These are phyloP conservation scores for Calephelis perditalis DNA, from an alignment of 2,888 invertebrate genomes.

Conservation along the genomic window DNA sequence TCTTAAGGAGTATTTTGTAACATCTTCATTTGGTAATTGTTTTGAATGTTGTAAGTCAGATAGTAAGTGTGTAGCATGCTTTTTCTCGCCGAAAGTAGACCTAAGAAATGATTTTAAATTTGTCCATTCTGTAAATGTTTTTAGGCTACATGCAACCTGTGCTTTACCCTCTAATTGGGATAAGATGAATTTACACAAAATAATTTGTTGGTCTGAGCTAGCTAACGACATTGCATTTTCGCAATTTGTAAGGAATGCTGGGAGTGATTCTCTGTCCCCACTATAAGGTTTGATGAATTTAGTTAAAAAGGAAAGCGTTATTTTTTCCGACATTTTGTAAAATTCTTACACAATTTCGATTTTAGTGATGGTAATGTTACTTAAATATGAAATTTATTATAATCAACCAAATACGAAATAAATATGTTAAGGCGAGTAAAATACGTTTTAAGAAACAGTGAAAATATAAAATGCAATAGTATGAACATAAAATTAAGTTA, in stretches of 20 bases:
- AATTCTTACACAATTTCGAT: no score
- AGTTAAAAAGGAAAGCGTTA: not conserved
- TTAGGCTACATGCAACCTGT: conserved; percentile 19
- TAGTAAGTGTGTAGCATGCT: conserved; percentile 20
- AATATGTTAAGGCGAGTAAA: no score
- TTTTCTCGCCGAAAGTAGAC: not conserved
- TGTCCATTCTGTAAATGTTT: conserved; percentile 20
- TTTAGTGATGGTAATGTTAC: no score
- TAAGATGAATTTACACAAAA: conserved; percentile 22
- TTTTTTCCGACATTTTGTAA: no score
- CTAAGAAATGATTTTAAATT: conserved; percentile 22
- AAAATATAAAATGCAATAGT: no score
- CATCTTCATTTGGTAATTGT: conserved; percentile 15
- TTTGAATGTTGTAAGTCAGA: conserved; percentile 19
- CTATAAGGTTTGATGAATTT: conserved; percentile 19
- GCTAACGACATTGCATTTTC: conserved; percentile 23
- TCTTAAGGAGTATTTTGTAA: conserved; percentile 16
- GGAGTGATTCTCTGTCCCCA: conserved; percentile 16
- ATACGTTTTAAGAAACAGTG: no score
- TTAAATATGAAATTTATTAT: no score
- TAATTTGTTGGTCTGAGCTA: conserved; percentile 10
- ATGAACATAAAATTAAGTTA: no score
- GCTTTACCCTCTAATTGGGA: conserved; percentile 25
- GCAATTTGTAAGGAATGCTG: conserved; percentile 24
- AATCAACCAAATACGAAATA: no score